phyloP scores from a whole-genome alignment of 2,113 vertebrate genomes.

The Colistium nudipinnis region DNA sequence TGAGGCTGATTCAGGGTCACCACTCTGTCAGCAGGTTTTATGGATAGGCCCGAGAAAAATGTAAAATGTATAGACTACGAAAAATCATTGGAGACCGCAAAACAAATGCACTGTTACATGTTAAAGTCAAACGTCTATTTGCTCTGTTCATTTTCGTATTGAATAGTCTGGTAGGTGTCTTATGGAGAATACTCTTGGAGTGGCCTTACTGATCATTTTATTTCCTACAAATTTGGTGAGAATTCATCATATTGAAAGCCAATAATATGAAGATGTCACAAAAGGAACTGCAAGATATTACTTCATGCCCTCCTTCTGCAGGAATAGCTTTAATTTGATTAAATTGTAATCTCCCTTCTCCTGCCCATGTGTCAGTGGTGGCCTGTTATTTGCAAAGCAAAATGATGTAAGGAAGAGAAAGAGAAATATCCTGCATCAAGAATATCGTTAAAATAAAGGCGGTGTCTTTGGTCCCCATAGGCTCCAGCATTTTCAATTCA shows the following conservation, averaged over 20 bases:
- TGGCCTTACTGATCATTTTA: slow-evolving; percentile 5
- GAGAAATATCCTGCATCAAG: not conserved
- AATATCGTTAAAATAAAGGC: not conserved
- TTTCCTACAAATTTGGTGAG: not conserved
- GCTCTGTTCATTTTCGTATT: not conserved
- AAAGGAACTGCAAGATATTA: not conserved
- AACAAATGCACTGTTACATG: slow-evolving; percentile 2
- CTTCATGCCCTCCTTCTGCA: not conserved
- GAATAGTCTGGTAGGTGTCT: not conserved
- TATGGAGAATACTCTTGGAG: not conserved
- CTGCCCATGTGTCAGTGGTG: not conserved
- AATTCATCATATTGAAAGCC: not conserved
- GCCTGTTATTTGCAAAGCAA: not conserved
- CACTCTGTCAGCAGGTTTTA: not conserved
- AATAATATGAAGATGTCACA: not conserved
- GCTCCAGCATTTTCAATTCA: not conserved
- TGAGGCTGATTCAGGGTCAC: not conserved
- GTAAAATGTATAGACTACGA: not conserved
- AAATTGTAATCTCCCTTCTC: not conserved
- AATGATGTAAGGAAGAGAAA: not conserved
- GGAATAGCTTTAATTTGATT: not conserved
- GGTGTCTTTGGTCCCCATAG: not conserved
- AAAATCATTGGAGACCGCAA: not conserved
- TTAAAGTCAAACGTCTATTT: not conserved
- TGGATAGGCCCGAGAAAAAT: not conserved